Percentiles rank a stretch among this genome's conserved stretches.
Conservation (phyloP, 2,113 vertebrate species). For the Pelmatolapia mariae region DNA sequence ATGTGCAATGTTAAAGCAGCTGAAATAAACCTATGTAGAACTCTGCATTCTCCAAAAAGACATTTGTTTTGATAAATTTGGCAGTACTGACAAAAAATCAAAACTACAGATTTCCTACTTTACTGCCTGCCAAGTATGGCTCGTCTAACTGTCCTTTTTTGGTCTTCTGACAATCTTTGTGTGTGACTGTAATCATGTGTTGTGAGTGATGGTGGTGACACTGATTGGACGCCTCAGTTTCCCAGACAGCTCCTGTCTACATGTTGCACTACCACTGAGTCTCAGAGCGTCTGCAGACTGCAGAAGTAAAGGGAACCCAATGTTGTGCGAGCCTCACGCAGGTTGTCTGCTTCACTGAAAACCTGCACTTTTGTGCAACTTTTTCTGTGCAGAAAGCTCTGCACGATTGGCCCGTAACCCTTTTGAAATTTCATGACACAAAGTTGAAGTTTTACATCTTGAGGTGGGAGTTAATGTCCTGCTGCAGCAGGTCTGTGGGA, state of each 20-base stretch:
- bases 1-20: not conserved
- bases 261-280: not conserved
- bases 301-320: not conserved
- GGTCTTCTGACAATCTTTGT: not conserved
- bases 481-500: not conserved
- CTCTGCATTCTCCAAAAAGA: not conserved
- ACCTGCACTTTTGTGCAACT: not conserved
- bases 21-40: not conserved
- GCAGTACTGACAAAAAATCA: accelerated
- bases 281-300: not conserved
- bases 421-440: not conserved
- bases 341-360: not conserved
- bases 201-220: not conserved
- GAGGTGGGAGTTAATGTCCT: not conserved
- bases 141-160: not conserved
- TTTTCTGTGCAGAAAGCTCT: not conserved
- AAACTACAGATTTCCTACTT: not conserved
- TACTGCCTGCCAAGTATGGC: not conserved
- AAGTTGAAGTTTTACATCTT: not conserved
- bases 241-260: not conserved
- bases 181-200: not conserved
- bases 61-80: not conserved
- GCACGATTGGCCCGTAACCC: accelerated
- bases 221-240: not conserved
- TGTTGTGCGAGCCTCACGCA: not conserved